Evolutionary conservation across 1,140 invertebrate species (phyloP), one percentile per base, ranked within the genome.

Genomic region (Triops cancriformis): DNA sequence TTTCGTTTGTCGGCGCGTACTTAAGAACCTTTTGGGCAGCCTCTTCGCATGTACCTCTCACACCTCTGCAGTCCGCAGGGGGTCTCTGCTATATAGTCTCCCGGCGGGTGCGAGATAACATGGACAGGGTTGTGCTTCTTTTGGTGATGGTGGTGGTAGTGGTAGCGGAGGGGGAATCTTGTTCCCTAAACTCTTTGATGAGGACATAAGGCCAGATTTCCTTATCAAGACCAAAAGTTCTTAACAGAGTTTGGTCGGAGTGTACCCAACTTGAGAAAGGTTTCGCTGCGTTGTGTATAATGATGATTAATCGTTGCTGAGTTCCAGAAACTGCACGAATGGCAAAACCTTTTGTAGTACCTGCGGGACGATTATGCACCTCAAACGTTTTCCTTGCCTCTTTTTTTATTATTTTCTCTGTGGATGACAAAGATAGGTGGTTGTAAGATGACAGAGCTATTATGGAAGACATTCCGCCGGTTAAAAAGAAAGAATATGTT

Each of bases 1-100:
- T 64, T 64, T 64, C 51, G 51, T 64, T 64, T 64, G 51, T 64
- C 51, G 51, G 51, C 51, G 51, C 51, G 51, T 64, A 64, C 51
- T 64, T 64, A 64, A 64, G 23, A 64, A 10, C 51, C 51, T 37
- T 37, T 14, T 64, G 0, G 51, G 51, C 51, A 64, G 6, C 23
- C 51, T 64, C 51, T 23, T 64, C 14, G 31, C 51, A 23, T 64
- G 51, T 64, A 64, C 51, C 51, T 64, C 51, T 64, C 51, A 64
- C 51, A 64, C 51, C 51, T 64, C 51, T 23, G 23, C 5, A 64
- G 23, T 64, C 51, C 51, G 9, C 14, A 64, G 51, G 51, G 51
- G 51, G 51, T 64, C 23, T 64, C n/a, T 64, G 51, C 51, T 18
- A 64, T 64, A 64, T 14, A 64, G 51, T 23, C 51, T 64, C 51